phyloP scores from a whole-genome alignment of 2,113 vertebrate genomes.

The Panthera uncia region DNA sequence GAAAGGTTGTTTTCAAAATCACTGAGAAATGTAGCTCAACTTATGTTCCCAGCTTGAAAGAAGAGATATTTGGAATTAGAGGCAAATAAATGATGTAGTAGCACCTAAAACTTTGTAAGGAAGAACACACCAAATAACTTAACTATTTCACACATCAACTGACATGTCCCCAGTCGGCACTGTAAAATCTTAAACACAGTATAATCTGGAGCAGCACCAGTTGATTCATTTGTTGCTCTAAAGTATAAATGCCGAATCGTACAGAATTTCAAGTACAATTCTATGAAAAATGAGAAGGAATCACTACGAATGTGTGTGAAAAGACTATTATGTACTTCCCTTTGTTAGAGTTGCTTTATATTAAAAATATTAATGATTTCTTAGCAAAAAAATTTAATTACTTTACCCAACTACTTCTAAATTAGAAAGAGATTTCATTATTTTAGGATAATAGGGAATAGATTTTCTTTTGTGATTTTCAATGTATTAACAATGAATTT shows the following conservation, averaged over 20 bases:
- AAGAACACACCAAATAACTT: background rate
- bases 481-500: background rate
- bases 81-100: background rate
- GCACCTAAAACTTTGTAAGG: background rate
- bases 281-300: background rate
- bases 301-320: background rate
- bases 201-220: background rate
- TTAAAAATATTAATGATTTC: background rate
- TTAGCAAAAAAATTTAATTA: background rate
- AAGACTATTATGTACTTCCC: background rate
- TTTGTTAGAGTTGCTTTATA: background rate
- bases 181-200: background rate
- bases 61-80: background rate
- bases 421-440: background rate
- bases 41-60: background rate
- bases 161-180: background rate
- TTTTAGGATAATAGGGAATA: background rate
- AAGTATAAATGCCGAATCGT: background rate
- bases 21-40: background rate
- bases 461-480: background rate
- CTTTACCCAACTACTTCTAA: background rate
- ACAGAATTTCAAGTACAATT: background rate
- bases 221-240: background rate
- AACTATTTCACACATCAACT: constrained; percentile 17
- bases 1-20: background rate